These are phyloP conservation scores for Propithecus coquereli DNA, from an alignment of 2,113 vertebrate genomes.

Conservation along the genomic window DNA sequence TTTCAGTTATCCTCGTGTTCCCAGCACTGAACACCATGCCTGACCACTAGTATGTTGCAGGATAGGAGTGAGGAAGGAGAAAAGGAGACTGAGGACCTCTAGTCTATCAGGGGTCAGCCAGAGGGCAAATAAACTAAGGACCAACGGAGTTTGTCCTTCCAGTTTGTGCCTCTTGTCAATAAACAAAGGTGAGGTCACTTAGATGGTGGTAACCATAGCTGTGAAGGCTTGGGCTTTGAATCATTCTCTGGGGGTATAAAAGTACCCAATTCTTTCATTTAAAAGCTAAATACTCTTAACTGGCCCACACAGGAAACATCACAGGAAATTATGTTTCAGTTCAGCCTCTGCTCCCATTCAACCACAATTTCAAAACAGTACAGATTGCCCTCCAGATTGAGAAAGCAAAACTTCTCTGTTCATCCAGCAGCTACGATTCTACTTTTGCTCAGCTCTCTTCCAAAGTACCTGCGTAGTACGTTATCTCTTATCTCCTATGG, in stretches of 20 bases:
- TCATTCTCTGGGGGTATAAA: neutral
- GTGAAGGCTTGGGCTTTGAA: neutral
- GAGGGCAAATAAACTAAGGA: neutral
- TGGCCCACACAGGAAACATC: constrained; percentile 42
- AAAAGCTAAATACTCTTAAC: neutral
- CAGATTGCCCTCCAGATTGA: constrained; percentile 39
- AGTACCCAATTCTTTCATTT: neutral
- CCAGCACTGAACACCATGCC: neutral
- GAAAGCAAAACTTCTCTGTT: constrained; percentile 50
- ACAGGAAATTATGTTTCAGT: constrained; percentile 59
- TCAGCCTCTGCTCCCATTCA: constrained; percentile 23
- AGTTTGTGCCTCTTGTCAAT: neutral
- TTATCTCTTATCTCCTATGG: neutral
- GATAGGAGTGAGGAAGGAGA: neutral
- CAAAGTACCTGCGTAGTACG: neutral
- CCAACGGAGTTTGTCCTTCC: neutral
- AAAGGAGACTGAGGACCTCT: neutral
- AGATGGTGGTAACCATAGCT: neutral
- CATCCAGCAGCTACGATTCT: neutral
- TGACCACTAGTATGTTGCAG: neutral
- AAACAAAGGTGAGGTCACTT: neutral
- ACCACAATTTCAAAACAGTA: constrained; percentile 57
- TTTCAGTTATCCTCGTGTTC: neutral
- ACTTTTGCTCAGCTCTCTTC: neutral
- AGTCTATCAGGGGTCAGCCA: neutral